A percentile compares a stretch with the other conserved stretches of the same genome.
These are phyloP conservation scores for Odontomyia ornata DNA, from an alignment of 2,888 invertebrate genomes.

Conservation along the genomic window DNA sequence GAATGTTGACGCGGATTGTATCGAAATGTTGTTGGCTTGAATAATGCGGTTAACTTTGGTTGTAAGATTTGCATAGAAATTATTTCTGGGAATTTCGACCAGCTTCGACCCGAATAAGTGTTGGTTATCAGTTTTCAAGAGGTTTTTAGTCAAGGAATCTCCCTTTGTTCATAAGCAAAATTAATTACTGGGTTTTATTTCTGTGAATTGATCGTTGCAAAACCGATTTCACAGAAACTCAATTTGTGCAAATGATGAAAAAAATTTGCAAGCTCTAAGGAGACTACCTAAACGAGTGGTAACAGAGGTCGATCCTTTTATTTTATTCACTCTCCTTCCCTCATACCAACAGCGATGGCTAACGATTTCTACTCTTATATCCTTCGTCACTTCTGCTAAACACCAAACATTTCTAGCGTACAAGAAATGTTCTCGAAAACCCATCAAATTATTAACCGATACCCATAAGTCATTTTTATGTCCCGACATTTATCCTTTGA, in stretches of 20 bases:
- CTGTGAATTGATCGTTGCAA: too few species aligned
- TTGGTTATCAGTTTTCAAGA: too few species aligned
- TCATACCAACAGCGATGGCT: too few species aligned
- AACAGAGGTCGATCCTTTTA: too few species aligned
- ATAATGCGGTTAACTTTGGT: not conserved
- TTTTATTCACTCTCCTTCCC: too few species aligned
- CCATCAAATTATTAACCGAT: slow-evolving; percentile 39
- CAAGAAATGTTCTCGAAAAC: not conserved
- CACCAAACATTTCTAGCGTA: not conserved
- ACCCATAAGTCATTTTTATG: slow-evolving; percentile 43
- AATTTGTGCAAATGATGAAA: too few species aligned
- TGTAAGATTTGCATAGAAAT: not conserved
- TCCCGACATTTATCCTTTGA: slow-evolving; percentile 32
- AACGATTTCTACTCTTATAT: not conserved
- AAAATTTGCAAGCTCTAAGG: too few species aligned
- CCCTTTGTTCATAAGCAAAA: too few species aligned
- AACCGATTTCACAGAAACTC: too few species aligned
- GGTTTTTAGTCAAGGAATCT: too few species aligned
- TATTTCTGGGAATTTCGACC: not conserved
- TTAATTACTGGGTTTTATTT: too few species aligned
- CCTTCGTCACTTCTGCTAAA: not conserved
- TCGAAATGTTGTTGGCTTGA: not conserved
- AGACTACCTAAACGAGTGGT: too few species aligned
- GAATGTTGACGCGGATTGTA: not conserved
- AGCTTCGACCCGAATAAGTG: not conserved